These are phyloP conservation scores for Cyphomyrmex costatus DNA, from an alignment of 1,140 invertebrate genomes.

Conservation along the genomic window DNA sequence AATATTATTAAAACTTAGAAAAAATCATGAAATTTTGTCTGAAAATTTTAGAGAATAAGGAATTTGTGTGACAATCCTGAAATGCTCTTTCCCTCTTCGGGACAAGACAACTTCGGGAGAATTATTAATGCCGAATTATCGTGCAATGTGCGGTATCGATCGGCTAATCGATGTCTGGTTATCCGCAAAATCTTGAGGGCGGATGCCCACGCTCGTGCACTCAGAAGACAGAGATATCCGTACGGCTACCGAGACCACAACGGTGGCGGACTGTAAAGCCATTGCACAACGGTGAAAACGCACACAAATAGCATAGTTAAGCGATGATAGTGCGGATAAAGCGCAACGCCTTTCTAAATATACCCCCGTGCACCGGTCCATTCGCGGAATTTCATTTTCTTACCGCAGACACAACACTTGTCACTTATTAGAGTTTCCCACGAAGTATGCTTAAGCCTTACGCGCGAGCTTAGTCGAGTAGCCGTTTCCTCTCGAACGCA, in stretches of 20 bases:
- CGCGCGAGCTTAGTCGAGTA: neutral
- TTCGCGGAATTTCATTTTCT: constrained; percentile 61
- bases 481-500: constrained; percentile 1
- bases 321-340: constrained; percentile 69
- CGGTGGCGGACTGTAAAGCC: constrained; percentile 22
- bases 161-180: constrained; percentile 68
- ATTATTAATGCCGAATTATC: constrained; percentile 44
- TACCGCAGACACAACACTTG: constrained; percentile 50
- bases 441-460: neutral
- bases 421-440: constrained; percentile 35
- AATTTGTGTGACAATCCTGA: neutral
- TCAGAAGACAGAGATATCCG: constrained; percentile 25
- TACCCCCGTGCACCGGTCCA: constrained; percentile 49
- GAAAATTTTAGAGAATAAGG: no score
- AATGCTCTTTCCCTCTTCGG: neutral
- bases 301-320: constrained; percentile 64
- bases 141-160: constrained; percentile 62
- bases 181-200: constrained; percentile 68
- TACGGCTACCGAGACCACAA: constrained; percentile 38
- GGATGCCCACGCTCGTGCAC: constrained; percentile 48
- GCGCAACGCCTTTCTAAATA: constrained; percentile 63
- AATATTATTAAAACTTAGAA: no score
- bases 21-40: no score
- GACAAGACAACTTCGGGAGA: neutral
- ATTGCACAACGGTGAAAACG: constrained; percentile 69